Conservation (phyloP, 2,113 vertebrate genomes). For the Saguinus imperator region DNA sequence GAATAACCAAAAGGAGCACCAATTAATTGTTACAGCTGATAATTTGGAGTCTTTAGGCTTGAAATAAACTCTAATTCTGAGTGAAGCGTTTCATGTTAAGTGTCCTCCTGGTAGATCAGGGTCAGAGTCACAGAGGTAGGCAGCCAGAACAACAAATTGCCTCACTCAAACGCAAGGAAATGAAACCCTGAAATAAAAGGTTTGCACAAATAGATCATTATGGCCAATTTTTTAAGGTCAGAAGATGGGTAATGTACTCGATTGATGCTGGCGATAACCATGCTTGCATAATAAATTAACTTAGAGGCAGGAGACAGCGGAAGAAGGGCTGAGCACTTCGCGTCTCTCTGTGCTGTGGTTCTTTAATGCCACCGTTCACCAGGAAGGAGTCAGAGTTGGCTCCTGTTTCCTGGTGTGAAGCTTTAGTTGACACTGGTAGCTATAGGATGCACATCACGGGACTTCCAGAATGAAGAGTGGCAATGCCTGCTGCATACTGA, state of each 20-base stretch:
- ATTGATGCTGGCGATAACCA: slow-evolving; percentile 71
- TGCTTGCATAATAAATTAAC: slow-evolving; percentile 70
- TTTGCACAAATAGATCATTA: slow-evolving; percentile 67
- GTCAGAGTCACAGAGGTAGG: slow-evolving; percentile 56
- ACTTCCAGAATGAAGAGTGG: neutral
- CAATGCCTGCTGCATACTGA: slow-evolving; percentile 35
- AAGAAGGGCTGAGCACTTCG: slow-evolving; percentile 56
- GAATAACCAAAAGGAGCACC: slow-evolving; percentile 75
- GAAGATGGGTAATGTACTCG: slow-evolving; percentile 47
- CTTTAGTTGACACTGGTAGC: neutral
- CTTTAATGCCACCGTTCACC: neutral
- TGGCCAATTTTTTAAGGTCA: slow-evolving; percentile 57
- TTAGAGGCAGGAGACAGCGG: slow-evolving; percentile 62
- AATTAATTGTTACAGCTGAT: slow-evolving; percentile 77
- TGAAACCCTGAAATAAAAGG: slow-evolving; percentile 61
- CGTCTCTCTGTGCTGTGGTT: neutral
- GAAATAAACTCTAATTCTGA: slow-evolving; percentile 70
- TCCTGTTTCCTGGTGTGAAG: neutral
- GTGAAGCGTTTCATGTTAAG: slow-evolving; percentile 46
- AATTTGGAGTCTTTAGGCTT: slow-evolving; percentile 67
- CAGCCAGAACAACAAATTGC: slow-evolving; percentile 58
- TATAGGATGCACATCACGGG: neutral
- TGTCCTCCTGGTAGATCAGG: slow-evolving; percentile 68
- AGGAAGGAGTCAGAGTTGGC: neutral
- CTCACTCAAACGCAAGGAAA: slow-evolving; percentile 56